Base-by-base conservation (phyloP, 2,113 vertebrate species). In the Seriola quinqueradiata region DNA sequence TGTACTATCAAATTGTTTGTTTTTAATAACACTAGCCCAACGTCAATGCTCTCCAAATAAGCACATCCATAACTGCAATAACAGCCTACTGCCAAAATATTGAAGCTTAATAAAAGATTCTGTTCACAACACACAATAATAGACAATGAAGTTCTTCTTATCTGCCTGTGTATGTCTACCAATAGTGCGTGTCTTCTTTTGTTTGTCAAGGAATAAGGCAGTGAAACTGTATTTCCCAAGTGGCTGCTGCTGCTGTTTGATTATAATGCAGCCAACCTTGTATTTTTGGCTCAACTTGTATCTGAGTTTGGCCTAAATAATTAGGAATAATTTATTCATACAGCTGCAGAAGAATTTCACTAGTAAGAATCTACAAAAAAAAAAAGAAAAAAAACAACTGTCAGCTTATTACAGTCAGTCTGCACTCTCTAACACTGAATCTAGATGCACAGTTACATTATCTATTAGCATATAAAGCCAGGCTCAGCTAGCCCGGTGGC, bases 401-500 rank as follows among this genome's bases (percentile, higher is more conserved):
- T 25, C 63, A 84, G 28, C 60, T 84, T 78, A 65, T 55, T 77
- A 76, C 34, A 67, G 77, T 79, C 61, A 73, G 54, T 25, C 34
- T 63, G 61, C 14, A 21, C 48, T 54, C 48, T 54, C 25, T 28
- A 28, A 28, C 25, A 28, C 8, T 0, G 28, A 88, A 71, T 88
- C 42, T 76, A 70, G 38, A 85, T 76, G 64, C 60, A 82, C 13
- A 66, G 64, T 70, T 73, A 54, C 57, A 75, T 50, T 50, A 23
- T 2, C n/a, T 23, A 86, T 87, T 82, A 88, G 75, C 79, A 86
- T 86, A 81, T 86, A 76, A 87, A 87, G 32, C 72, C 60, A 70
- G 57, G 21, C 82, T 88, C 58, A 42, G 76, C 57, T 78, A 67
- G 66, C 32, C 79, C 38, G 21, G 38, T 11, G 7, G 68, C 67